Evolutionary conservation across 2,888 invertebrate genomes (phyloP), one percentile per base, ranked within the genome.

Genomic region (Parthenolecanium corni): DNA sequence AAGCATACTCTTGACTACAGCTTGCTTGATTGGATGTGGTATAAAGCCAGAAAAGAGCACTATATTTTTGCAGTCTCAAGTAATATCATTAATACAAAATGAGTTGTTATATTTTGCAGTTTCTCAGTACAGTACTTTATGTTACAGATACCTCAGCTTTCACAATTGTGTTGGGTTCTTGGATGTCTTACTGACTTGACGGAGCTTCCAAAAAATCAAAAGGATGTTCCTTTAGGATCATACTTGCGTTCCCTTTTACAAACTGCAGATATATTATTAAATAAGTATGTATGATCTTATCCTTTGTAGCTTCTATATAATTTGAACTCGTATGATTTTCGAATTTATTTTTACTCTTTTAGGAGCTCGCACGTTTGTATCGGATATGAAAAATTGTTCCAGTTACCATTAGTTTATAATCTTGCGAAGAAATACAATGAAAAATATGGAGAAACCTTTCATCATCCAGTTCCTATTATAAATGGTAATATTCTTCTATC

Each of bases 171-270:
- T 69, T 96, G 96, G 95, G 81, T 93, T 69, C 79, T 96, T 44
- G 80, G 83, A 14, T 90, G 90, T 71, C 73, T 89, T 62, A 83
- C 86, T 40, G 90, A 92, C 11, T 83, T 91, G 79, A 83, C 90
- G 31, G 75, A 86, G 65, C 77, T 93, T 44, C 78, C 80, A 0
- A 86, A 88, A 71, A 77, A 96, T 70, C 69, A 85, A 56, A 84
- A 85, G 71, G 87, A 89, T 70, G 76, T 88, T 20, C 86, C 89
- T 2, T 75, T 95, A 21, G 96, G 95, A 1, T 75, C 97, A 65
- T 87, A 85, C 71, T 80, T 89, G 1, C 98, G 98, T 77, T 97
- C 97, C 3, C 86, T 98, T 51, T 77, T 98, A 65, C 91, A 94
- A 78, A 85, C 91, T 66, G 96, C 97, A 20, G 97, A 98, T 76